These are phyloP conservation scores for Diplogasteroides magnus DNA, from an alignment of 1,140 invertebrate species.

Conservation along the genomic window DNA sequence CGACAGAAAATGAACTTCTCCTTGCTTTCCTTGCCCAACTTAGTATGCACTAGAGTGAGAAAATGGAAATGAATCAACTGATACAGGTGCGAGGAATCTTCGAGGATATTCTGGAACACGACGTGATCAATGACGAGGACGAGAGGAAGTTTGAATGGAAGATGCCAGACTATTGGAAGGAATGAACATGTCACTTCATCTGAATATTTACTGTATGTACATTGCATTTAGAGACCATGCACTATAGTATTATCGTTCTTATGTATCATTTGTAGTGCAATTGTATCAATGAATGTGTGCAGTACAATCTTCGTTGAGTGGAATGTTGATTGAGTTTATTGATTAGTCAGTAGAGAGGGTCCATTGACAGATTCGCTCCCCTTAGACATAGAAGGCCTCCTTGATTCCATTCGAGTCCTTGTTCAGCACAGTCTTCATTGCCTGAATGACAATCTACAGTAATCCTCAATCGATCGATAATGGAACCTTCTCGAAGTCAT, in stretches of 20 bases:
- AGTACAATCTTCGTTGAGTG: too few species aligned
- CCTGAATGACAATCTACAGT: neutral
- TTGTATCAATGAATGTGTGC: too few species aligned
- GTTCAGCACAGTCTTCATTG: slow-evolving; percentile 35
- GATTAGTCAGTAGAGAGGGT: neutral
- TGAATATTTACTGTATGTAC: too few species aligned
- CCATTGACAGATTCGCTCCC: neutral
- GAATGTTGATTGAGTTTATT: too few species aligned
- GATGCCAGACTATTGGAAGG: neutral
- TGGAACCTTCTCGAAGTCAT: slow-evolving; percentile 34
- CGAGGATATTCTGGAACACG: neutral
- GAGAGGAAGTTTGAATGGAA: neutral
- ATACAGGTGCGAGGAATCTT: neutral
- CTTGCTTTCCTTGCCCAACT: neutral
- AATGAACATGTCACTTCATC: too few species aligned
- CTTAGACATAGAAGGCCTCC: neutral
- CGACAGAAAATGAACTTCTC: too few species aligned
- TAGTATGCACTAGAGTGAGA: neutral
- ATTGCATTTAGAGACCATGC: too few species aligned
- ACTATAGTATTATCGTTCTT: too few species aligned
- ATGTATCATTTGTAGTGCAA: too few species aligned
- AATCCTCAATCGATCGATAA: neutral
- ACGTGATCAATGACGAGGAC: neutral
- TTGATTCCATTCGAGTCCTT: slow-evolving; percentile 19
- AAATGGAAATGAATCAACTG: neutral